Percentiles rank a stretch among this genome's conserved stretches.
phyloP scores from a whole-genome alignment of 2,888 invertebrate species.

The Polydrusus tereticollis region DNA sequence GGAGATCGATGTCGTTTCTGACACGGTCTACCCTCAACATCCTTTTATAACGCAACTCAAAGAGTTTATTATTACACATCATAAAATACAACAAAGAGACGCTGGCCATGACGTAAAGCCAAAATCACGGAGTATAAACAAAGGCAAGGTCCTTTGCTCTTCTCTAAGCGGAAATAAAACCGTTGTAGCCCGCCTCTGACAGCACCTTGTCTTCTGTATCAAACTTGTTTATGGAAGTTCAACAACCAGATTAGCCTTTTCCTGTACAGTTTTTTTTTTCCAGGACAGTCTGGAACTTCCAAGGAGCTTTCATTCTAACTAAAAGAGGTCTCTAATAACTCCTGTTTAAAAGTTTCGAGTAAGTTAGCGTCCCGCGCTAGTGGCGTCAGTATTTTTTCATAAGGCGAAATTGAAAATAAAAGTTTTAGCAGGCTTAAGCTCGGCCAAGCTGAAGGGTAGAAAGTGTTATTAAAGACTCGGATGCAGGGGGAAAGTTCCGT shows the following conservation, averaged over 20 bases:
- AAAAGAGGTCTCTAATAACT: conserved; percentile 16
- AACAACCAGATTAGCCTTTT: not conserved
- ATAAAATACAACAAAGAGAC: too few relatives aligned
- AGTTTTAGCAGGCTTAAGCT: conserved; percentile 22
- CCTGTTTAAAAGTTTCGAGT: conserved; percentile 19
- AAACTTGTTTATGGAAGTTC: not conserved
- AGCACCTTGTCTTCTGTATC: too few relatives aligned
- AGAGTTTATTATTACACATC: too few relatives aligned
- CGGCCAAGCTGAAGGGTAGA: conserved; percentile 11
- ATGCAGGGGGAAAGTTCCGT: not conserved
- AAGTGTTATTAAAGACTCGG: conserved; percentile 15
- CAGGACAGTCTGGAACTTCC: not conserved
- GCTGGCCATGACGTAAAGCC: too few relatives aligned
- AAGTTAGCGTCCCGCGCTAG: conserved; percentile 20
- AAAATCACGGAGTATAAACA: too few relatives aligned
- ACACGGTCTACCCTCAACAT: too few relatives aligned
- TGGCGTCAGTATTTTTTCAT: conserved; percentile 26
- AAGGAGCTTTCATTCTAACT: conserved; percentile 13
- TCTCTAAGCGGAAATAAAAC: too few relatives aligned
- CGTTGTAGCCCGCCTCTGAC: too few relatives aligned
- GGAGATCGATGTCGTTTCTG: too few relatives aligned
- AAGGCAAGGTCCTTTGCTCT: too few relatives aligned
- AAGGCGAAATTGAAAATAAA: conserved; percentile 28
- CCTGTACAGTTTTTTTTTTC: not conserved
- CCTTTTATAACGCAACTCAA: too few relatives aligned